These are phyloP conservation scores for Malacoctenus gilli DNA, from an alignment of 2,797 vertebrate genomes.

Conservation along the genomic window DNA sequence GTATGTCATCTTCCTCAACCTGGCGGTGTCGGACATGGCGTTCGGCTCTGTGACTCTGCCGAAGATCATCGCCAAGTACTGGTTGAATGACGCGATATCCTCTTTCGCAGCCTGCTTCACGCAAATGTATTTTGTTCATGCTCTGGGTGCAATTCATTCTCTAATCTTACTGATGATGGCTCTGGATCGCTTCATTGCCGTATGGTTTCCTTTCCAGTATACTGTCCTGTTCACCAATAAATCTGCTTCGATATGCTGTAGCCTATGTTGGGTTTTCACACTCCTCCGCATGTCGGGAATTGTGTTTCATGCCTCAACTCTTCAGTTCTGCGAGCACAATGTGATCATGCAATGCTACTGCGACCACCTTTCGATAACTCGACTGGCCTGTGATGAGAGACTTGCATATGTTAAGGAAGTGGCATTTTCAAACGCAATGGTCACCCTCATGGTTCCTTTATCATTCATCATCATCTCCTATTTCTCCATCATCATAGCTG, in stretches of 20 bases:
- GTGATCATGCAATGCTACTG: constrained; percentile 78
- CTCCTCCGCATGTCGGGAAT: constrained; percentile 45
- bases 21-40: constrained; percentile 69
- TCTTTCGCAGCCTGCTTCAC: constrained; percentile 67
- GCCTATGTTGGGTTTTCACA: constrained; percentile 55
- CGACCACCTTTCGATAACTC: constrained; percentile 72
- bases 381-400: constrained; percentile 68
- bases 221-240: constrained; percentile 66
- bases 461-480: constrained; percentile 78
- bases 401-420: constrained; percentile 52
- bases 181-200: constrained; percentile 73
- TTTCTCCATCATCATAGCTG: constrained; percentile 63
- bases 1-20: constrained; percentile 70
- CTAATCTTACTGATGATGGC: constrained; percentile 74
- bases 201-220: constrained; percentile 73
- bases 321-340: constrained; percentile 74
- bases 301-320: constrained; percentile 48
- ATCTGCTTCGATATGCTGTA: constrained; percentile 35
- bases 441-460: constrained; percentile 68
- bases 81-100: constrained; percentile 61
- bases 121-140: constrained; percentile 77
- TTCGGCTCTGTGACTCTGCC: constrained; percentile 74
- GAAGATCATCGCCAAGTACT: constrained; percentile 70
- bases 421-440: constrained; percentile 61
- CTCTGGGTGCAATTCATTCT: constrained; percentile 63